Evolutionary conservation across 2,113 vertebrate species (phyloP).

Genomic region (Bujurquina vittata): DNA sequence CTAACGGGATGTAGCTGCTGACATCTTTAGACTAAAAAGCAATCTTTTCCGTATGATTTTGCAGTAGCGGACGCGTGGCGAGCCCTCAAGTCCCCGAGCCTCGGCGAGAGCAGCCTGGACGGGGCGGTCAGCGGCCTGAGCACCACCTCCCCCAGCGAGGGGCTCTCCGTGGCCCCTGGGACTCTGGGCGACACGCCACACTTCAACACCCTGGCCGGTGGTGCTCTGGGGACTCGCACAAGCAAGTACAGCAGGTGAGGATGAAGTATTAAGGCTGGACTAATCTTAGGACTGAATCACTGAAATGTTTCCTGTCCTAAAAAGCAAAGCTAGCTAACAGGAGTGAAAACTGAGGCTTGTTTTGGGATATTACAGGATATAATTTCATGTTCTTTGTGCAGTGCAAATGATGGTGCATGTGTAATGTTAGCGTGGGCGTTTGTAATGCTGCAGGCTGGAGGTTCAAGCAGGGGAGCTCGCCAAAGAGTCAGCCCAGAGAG

Average conservation of each 20-base stretch:
- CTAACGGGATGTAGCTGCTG: too few species aligned
- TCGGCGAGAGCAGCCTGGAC: conserved; percentile 96
- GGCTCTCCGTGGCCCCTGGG: conserved; percentile 90
- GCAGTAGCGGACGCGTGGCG: conserved; percentile 97
- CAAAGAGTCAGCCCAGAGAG: conserved; percentile 90
- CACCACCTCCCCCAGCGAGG: conserved; percentile 90
- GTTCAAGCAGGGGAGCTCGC: conserved; percentile 91
- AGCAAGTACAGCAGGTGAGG: conserved; percentile 94
- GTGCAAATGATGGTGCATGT: background rate
- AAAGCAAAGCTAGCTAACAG: too few species aligned
- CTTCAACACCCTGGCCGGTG: conserved; percentile 92
- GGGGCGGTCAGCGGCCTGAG: conserved; percentile 93
- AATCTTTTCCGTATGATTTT: background rate
- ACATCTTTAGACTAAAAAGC: too few species aligned
- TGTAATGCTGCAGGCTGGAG: conserved; percentile 85
- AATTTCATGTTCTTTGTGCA: background rate
- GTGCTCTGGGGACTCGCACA: conserved; percentile 87
- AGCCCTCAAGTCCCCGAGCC: conserved; percentile 96
- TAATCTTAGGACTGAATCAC: too few species aligned
- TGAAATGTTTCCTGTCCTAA: too few species aligned
- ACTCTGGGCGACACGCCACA: conserved; percentile 90
- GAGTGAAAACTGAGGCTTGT: background rate
- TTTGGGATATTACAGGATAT: rapidly evolving
- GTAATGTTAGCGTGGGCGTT: rapidly evolving
- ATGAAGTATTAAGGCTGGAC: background rate